A percentile compares a stretch with the other conserved stretches of the same genome.
Conservation (phyloP, 1,140 invertebrate genomes). For the Euura lappo region DNA sequence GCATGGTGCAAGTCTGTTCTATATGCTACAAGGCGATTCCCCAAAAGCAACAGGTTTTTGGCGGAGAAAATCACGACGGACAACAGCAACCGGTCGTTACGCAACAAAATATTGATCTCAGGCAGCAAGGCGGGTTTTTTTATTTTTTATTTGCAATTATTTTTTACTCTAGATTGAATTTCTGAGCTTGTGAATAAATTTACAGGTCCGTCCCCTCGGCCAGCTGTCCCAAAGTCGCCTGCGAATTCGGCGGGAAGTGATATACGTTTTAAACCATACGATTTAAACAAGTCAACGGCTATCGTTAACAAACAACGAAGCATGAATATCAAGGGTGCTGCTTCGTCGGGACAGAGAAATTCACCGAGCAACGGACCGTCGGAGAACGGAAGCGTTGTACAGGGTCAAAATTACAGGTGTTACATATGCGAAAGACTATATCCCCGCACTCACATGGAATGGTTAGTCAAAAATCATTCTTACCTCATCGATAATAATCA, state of each 20-base stretch:
- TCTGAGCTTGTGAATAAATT: background rate
- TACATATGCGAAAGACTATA: constrained; percentile 78
- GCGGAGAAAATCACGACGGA: constrained; percentile 60
- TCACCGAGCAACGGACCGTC: constrained; percentile 49
- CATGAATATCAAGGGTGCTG: constrained; percentile 53
- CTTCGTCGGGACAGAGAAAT: constrained; percentile 55
- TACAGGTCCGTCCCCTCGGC: constrained; percentile 53
- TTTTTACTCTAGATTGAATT: background rate
- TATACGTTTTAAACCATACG: constrained; percentile 76
- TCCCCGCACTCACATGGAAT: constrained; percentile 77
- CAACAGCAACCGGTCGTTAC: constrained; percentile 45
- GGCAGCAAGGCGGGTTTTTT: constrained; percentile 41
- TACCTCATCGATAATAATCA: too few relatives aligned
- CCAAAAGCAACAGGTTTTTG: constrained; percentile 79
- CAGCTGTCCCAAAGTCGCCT: constrained; percentile 62
- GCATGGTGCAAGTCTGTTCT: constrained; percentile 85
- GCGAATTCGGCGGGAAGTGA: constrained; percentile 63
- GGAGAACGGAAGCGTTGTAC: constrained; percentile 50
- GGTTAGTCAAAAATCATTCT: constrained; percentile 49
- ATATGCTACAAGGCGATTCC: constrained; percentile 84
- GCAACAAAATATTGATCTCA: constrained; percentile 49
- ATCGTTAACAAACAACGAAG: constrained; percentile 59
- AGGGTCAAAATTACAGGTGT: constrained; percentile 65
- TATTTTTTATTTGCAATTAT: background rate
- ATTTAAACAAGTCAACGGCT: constrained; percentile 67